Conservation (phyloP, 2,113 vertebrate species). For the Gnathonemus echidnorhynchus region DNA sequence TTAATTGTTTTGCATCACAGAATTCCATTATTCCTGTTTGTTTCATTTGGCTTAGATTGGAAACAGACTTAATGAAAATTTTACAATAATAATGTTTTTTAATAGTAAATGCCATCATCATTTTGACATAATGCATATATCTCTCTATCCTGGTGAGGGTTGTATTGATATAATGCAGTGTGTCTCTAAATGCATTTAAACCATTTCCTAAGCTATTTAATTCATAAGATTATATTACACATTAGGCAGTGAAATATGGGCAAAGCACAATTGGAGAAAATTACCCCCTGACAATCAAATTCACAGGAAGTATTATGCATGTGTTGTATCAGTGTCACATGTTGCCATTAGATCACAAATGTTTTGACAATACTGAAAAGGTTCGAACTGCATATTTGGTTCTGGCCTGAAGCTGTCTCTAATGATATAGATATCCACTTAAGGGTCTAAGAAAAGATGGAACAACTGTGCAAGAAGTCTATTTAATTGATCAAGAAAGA, state of each 20-base stretch:
- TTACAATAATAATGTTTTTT: not conserved
- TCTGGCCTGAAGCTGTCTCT: not conserved
- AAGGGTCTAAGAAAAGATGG: not conserved
- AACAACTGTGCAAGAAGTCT: not conserved
- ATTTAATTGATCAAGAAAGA: not conserved
- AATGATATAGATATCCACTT: not conserved
- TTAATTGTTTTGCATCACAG: not conserved
- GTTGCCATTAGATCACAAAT: not conserved
- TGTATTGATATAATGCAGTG: not conserved
- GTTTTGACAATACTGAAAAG: not conserved
- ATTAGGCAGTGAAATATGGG: not conserved
- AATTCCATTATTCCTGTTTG: not conserved
- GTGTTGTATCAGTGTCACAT: not conserved
- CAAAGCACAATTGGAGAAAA: not conserved
- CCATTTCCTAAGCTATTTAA: not conserved
- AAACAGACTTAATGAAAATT: not conserved
- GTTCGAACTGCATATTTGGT: not conserved
- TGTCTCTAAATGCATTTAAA: conserved; percentile 1
- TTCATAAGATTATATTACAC: not conserved
- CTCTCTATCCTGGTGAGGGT: not conserved
- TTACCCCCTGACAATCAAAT: conserved; percentile 8
- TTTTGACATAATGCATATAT: not conserved
- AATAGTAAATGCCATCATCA: not conserved
- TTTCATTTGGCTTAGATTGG: not conserved
- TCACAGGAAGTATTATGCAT: not conserved